Base-by-base conservation (phyloP, 2,888 invertebrate species). In the Seira ritae region DNA sequence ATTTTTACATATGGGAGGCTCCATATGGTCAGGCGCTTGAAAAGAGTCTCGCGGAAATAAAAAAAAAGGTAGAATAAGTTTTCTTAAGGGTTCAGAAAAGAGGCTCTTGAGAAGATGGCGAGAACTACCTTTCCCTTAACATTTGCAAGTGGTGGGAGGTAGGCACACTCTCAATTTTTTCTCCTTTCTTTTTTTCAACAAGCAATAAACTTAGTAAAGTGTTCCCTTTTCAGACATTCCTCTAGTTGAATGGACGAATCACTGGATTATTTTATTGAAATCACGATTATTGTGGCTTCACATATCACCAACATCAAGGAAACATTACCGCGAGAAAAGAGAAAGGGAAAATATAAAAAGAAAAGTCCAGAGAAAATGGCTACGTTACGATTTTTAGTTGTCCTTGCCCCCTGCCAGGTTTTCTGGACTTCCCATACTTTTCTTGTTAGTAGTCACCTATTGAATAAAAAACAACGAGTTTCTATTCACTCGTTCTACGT, bases 181-280 rank as follows among this genome's bases (percentile, higher is more conserved):
- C 42, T 6, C 42, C 20, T 62, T 62, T 62, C 22, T 50, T 50
- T 50, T 62, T 3, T 62, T 70, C 78, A 78, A 78, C 71, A 78
- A 78, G 20, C 78, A 78, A 78, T 78, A 78, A 78, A 78, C 68
- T 71, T 70, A 71, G 70, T 55, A 78, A 76, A 78, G 71, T 71
- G 78, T 71, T 79, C 50, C 72, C 66, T 71, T 69, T 71, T 71
- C 79, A 72, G 70, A 70, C 78, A 71, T 70, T 78, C 55, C 60
- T 20, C 23, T 15, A 20, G 50, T 50, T 46, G 74, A 22, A 22
- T 65, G 77, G 75, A 20, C 20, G 73, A 78, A 83, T 73, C 78
- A 82, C 68, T 75, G 82, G 82, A 77, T 83, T 73, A 83, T 78
- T 78, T 83, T 83, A 83, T 78, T 83, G 83, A 83, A 78, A 83